These are phyloP conservation scores for Lochmaea capreae DNA, from an alignment of 2,888 invertebrate species.

Conservation along the genomic window DNA sequence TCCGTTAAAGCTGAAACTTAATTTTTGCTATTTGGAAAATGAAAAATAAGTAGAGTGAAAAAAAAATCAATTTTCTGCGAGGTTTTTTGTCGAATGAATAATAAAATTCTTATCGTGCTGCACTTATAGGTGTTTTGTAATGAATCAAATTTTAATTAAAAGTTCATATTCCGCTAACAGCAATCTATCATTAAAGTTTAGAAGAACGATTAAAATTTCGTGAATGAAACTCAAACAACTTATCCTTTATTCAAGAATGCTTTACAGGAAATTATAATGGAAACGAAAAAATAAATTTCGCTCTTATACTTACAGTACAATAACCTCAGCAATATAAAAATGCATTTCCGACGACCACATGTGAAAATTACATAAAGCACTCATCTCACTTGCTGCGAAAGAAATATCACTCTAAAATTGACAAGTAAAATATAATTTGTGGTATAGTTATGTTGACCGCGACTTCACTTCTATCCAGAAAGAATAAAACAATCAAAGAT, in stretches of 20 bases:
- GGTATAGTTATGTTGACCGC: no score
- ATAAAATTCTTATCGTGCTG: not conserved
- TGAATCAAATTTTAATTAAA: slow-evolving; percentile 39
- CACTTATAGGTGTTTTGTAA: slow-evolving; percentile 21
- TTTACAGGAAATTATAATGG: slow-evolving; percentile 34
- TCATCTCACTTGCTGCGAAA: no score
- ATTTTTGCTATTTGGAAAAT: no score
- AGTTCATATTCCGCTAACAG: slow-evolving; percentile 32
- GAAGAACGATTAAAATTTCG: slow-evolving; percentile 38
- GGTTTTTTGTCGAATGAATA: not conserved
- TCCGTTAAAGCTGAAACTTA: no score
- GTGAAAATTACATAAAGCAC: no score
- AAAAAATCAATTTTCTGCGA: not conserved
- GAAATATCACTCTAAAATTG: no score
- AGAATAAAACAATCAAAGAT: no score
- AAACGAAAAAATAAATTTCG: not conserved
- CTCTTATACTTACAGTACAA: no score
- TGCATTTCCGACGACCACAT: no score
- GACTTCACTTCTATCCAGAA: no score
- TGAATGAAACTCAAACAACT: slow-evolving; percentile 32
- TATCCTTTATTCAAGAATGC: slow-evolving; percentile 23
- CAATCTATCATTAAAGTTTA: slow-evolving; percentile 33
- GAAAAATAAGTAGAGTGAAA: not conserved
- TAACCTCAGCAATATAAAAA: no score
- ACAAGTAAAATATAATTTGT: no score